A percentile compares a stretch with the other conserved stretches of the same genome.
Conservation (phyloP, 2,888 invertebrate genomes). For the Microctonus aethiopoides region DNA sequence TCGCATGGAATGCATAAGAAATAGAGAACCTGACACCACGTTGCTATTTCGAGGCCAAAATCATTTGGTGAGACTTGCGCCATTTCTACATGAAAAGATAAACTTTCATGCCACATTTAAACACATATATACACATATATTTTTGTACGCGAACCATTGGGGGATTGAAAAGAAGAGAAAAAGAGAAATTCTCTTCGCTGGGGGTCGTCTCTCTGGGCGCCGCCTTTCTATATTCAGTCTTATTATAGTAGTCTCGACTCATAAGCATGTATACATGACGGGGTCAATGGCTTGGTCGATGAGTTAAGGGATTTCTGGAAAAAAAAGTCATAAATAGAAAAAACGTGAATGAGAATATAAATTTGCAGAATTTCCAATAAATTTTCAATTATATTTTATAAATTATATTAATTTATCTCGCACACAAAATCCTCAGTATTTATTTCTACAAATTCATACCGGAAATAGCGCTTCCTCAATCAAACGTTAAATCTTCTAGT, state of each 20-base stretch:
- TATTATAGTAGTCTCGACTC: neutral
- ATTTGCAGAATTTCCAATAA: no score
- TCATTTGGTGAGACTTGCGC: constrained; percentile 20
- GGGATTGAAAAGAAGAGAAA: neutral
- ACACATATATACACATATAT: neutral
- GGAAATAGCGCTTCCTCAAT: constrained; percentile 56
- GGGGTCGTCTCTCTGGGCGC: constrained; percentile 39
- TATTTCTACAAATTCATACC: constrained; percentile 42
- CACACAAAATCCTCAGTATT: no score
- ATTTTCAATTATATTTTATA: no score
- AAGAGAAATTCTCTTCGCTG: constrained; percentile 41
- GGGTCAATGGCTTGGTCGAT: neutral
- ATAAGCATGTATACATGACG: neutral
- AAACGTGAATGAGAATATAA: no score
- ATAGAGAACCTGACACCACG: constrained; percentile 43
- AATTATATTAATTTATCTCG: no score
- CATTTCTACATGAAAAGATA: neutral
- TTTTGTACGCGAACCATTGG: neutral
- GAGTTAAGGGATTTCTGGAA: neutral
- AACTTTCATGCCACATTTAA: neutral
- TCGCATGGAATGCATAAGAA: constrained; percentile 38
- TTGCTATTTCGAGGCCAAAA: constrained; percentile 57
- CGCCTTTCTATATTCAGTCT: constrained; percentile 29
- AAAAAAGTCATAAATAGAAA: neutral
- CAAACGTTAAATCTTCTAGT: neutral